Base-by-base conservation (phyloP, 2,113 vertebrate genomes). In the Nannospalax galili region DNA sequence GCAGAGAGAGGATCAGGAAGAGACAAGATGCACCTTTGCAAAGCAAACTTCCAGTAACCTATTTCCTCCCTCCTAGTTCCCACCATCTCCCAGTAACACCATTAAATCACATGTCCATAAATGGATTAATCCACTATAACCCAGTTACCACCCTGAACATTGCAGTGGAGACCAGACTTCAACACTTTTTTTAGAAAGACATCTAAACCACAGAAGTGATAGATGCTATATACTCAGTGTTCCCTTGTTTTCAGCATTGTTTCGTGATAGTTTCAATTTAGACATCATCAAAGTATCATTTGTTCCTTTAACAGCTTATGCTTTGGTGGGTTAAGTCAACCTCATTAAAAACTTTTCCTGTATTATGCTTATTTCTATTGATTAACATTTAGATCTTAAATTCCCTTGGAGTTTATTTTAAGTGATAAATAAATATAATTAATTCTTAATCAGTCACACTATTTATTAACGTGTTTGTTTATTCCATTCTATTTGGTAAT, bases 321-420 rank as follows among this genome's bases (percentile, higher is more conserved):
- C 5, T 7, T 67, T 77, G 56, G 12, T 20, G 22, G 7, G 6
- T 79, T 56, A 58, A 30, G 7, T 22, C 1, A 95, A 84, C 8
- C 77, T 79, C 20, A 32, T 11, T 64, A 67, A 85, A 32, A 62
- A 24, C 7, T 73, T 60, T 78, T 87, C 37, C 48, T 72, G 14
- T n/a, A 60, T 40, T 84, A 24, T 78, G 58, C 10, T 91, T 81
- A 32, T 81, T 77, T 48, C 81, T 30, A 22, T 65, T 67, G 28
- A 35, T 67, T 96, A n/a, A 75, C 11, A 75, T 84, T 95, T 78
- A 90, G 28, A 73, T 40, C 3, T 95, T 82, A 79, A 52, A 80
- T 52, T 3, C 22, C 67, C 26, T 93, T 72, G 52, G 45, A 84
- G 81, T 60, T 80, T 35, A 67, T 62, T 75, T 75, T 84, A 5